Percentiles rank a stretch among this genome's conserved stretches.
Conservation (phyloP, 1,140 invertebrate species). For the Pseudachorutes palmiensis region DNA sequence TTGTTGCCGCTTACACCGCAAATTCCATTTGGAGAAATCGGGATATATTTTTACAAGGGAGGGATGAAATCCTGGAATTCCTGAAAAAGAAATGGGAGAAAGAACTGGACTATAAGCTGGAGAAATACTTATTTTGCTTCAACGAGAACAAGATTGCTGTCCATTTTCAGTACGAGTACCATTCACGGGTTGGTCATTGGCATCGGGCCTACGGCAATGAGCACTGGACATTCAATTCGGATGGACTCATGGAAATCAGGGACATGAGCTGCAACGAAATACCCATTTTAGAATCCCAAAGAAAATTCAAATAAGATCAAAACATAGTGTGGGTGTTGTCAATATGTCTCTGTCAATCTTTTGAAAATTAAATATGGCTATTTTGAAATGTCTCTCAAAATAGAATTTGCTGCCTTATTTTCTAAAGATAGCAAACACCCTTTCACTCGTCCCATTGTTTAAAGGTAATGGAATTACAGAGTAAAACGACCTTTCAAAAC, state of each 20-base stretch:
- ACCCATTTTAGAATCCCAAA: neutral
- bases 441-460: no score
- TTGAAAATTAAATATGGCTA: neutral
- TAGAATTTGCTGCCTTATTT: no score
- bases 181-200: slow-evolving; percentile 11
- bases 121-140: slow-evolving; percentile 17
- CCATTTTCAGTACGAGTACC: slow-evolving; percentile 23
- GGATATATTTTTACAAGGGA: slow-evolving; percentile 7
- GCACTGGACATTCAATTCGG: slow-evolving; percentile 16
- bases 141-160: slow-evolving; percentile 21
- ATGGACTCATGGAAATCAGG: slow-evolving; percentile 16
- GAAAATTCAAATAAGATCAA: neutral
- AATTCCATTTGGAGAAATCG: slow-evolving; percentile 11
- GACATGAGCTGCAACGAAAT: slow-evolving; percentile 13
- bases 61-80: slow-evolving; percentile 7
- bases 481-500: no score
- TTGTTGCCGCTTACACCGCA: slow-evolving; percentile 10
- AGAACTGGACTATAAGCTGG: slow-evolving; percentile 21
- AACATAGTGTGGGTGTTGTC: neutral
- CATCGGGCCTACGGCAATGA: slow-evolving; percentile 19
- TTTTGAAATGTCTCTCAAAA: neutral
- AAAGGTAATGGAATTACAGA: no score
- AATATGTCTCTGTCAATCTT: neutral
- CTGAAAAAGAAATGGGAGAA: slow-evolving; percentile 11
- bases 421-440: no score